Percentiles rank a stretch among this genome's conserved stretches.
Conservation (phyloP, 2,797 vertebrate species). For the Vireo griseus region DNA sequence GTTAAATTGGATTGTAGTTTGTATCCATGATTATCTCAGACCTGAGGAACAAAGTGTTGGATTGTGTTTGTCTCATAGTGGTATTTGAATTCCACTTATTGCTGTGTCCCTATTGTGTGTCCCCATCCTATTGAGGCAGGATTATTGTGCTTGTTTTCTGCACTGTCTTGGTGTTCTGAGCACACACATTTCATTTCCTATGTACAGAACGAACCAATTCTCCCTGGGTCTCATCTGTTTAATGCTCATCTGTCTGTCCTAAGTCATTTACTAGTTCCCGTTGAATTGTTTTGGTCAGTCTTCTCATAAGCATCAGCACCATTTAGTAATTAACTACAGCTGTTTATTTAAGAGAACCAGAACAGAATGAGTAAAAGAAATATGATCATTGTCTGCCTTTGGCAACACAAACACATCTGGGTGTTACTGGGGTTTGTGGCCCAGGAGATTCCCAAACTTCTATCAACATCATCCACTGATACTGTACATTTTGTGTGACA, state of each 20-base stretch:
- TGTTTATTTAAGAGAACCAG: neutral
- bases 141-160: neutral
- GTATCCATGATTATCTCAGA: neutral
- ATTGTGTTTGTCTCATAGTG: neutral
- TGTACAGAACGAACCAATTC: neutral
- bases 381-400: neutral
- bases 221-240: neutral
- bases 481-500: neutral
- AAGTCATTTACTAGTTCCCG: neutral
- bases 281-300: neutral
- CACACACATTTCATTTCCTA: neutral
- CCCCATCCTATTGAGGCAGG: neutral
- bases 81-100: neutral
- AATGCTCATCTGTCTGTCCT: neutral
- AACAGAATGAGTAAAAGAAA: neutral
- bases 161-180: neutral
- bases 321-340: neutral
- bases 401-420: neutral
- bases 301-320: neutral
- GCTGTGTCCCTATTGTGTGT: neutral
- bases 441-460: neutral
- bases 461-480: neutral
- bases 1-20: neutral
- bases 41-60: neutral
- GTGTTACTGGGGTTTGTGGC: neutral